phyloP scores from a whole-genome alignment of 2,888 invertebrate genomes.

The Graphium colonna region DNA sequence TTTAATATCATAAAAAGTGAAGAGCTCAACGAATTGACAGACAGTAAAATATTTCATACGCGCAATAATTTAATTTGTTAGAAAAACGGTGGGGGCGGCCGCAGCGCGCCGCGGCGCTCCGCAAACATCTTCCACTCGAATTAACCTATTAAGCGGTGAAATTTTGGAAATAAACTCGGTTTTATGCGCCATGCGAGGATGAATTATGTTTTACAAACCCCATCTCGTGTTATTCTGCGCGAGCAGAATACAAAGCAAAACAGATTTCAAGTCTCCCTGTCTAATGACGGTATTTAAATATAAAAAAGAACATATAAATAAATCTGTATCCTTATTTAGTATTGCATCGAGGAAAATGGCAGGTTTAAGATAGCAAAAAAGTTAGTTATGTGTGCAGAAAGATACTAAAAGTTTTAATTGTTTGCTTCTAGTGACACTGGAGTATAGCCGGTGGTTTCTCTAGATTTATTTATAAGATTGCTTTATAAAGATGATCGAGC shows the following conservation, averaged over 20 bases:
- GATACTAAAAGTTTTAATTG: too few species aligned
- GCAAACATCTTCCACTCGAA: conserved; percentile 70
- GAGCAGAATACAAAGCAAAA: neutral
- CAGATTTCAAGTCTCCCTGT: too few species aligned
- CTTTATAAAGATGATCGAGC: too few species aligned
- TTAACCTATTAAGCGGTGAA: conserved; percentile 70
- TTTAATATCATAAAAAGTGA: conserved; percentile 67
- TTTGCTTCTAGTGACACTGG: too few species aligned
- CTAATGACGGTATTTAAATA: too few species aligned
- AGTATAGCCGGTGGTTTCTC: too few species aligned
- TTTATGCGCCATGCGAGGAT: conserved; percentile 56
- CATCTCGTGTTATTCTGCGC: conserved; percentile 19
- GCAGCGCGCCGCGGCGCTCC: conserved; percentile 38
- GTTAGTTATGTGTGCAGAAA: too few species aligned
- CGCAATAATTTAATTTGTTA: conserved; percentile 75
- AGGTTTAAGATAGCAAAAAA: too few species aligned
- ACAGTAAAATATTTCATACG: conserved; percentile 78
- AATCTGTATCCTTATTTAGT: too few species aligned
- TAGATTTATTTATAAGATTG: too few species aligned
- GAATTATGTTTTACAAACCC: conserved; percentile 30
- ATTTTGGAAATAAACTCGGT: conserved; percentile 62
- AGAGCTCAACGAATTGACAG: conserved; percentile 70
- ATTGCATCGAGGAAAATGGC: too few species aligned
- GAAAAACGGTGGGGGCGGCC: conserved; percentile 62
- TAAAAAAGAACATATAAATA: too few species aligned